Base-by-base conservation (phyloP, 2,888 invertebrate genomes). In the Petrolisthes cinctipes region DNA sequence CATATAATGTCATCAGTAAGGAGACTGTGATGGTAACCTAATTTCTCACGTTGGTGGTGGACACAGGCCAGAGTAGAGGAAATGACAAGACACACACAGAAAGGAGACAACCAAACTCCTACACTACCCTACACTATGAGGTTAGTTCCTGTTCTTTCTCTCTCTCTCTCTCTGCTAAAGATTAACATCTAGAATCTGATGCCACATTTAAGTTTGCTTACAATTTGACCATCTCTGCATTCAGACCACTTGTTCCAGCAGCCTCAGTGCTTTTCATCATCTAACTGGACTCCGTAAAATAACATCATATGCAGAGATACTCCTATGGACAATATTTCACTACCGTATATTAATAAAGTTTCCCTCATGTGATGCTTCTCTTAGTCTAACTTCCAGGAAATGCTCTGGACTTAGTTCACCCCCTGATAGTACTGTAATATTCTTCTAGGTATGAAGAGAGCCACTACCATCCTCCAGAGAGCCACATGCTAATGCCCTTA, bases 41-140 rank as follows among this genome's bases (percentile, higher is more conserved):
- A 37, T 37, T 37, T 37, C 37, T 37, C 37, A 37, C 37, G 37
- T 37, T 37, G 37, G 37, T 71, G 0, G 20, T 71, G 71, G 14
- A n/a, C 6, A n/a, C 76, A 84, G 83, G 56, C 76, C 20, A 75
- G 57, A 53, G 57, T 84, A 11, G 75, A 84, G 57, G 56, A 14
- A 9, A 61, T 84, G 76, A 76, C 68, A 51, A 75, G 76, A 17
- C 14, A 57, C 61, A 20, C 51, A n/a, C 14, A n/a, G 71, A n/a
- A 11, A 71, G 11, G 56, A 14, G 54, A 84, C 83, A 54, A 53
- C 57, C 20, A 5, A 14, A 54, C 83, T 17, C 54, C 79, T 14
- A 4, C 79, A 79, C 11, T 17, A 76, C 79, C 79, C 5, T 7
- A 54, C 53, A n/a, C 79, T 54, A 9, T n/a, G 5, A 54, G 57